A percentile compares a stretch with the other conserved stretches of the same genome.
Conservation (phyloP, 2,888 invertebrate species). For the Helicoverpa assulta region DNA sequence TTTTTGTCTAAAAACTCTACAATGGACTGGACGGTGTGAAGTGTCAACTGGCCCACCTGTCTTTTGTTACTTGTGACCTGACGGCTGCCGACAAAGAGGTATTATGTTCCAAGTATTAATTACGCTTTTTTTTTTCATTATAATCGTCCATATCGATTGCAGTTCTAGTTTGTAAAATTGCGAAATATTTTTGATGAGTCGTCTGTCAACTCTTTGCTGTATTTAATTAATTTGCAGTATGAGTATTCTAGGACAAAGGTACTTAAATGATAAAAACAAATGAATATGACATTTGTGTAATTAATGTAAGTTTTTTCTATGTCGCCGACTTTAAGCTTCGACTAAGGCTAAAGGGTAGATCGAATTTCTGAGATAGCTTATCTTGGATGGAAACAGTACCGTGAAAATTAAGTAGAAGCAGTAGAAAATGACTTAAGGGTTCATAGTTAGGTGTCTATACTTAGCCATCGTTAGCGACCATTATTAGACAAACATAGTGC, state of each 20-base stretch:
- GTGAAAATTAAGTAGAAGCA: background rate
- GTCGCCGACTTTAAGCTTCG: no score
- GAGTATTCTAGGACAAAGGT: background rate
- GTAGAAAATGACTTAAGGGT: no score
- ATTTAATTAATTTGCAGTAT: background rate
- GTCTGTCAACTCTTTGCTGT: background rate
- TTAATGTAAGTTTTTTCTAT: background rate
- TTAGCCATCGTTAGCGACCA: no score
- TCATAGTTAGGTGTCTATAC: no score
- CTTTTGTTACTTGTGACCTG: slow-evolving; percentile 56
- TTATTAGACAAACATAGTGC: no score
- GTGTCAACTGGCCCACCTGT: slow-evolving; percentile 51
- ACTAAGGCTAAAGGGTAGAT: background rate
- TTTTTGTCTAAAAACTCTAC: slow-evolving; percentile 45
- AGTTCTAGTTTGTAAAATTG: slow-evolving; percentile 32
- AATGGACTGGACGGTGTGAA: slow-evolving; percentile 48
- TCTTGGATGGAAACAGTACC: background rate
- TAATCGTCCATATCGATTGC: slow-evolving; percentile 54
- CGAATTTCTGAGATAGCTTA: background rate
- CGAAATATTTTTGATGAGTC: slow-evolving; percentile 26
- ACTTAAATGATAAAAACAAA: background rate
- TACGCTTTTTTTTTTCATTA: slow-evolving; percentile 60
- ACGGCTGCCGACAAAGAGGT: slow-evolving; percentile 57
- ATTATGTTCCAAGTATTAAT: slow-evolving; percentile 57
- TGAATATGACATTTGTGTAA: background rate